Evolutionary conservation across 2,113 vertebrate species (phyloP), one percentile per base, ranked within the genome.

Genomic region (Vimba vimba): DNA sequence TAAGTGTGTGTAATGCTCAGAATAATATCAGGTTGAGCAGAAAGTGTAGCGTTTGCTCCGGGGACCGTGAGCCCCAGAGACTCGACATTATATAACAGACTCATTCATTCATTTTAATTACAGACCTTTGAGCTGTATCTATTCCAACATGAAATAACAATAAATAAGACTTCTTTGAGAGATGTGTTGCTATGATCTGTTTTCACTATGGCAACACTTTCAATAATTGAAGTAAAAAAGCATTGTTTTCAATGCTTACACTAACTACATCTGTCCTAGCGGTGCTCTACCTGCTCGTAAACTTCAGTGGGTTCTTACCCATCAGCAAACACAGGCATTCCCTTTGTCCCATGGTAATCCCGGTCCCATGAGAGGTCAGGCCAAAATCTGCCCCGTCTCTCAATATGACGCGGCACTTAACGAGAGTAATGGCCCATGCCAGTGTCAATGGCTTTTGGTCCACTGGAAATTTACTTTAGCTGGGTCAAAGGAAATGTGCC

Each of bases 371-470:
- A 83, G 85, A 71, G 68, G 43, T 74, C 68, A 47, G 83, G 76
- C 73, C 57, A 64, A 39, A 82, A 85, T 33, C 47, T 27, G 36
- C 6, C 7, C 39, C 47, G 74, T 69, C 82, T 74, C 62, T 52
- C 74, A 62, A 81, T 86, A 76, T 79, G 79, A 90, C 52, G 52
- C 69, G 17, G 55, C 80, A 75, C 30, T 86, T 71, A 68, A 82
- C 55, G 39, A 85, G 50, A 86, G 59, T 87, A 86, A 90, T 80
- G 85, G 86, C 78, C 57, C 71, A 68, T 74, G 80, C 76, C 47
- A 89, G 86, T 73, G 86, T 86, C 87, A 27, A 43, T 60, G 79
- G 69, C 77, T 74, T 27, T 25, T 27, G 43, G 86, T 74, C 62
- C 50, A 83, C 60, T 80, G 62, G 59, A 87, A 68, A 85, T 81